Conservation (phyloP, 2,888 invertebrate genomes). For the Cryptus armator region DNA sequence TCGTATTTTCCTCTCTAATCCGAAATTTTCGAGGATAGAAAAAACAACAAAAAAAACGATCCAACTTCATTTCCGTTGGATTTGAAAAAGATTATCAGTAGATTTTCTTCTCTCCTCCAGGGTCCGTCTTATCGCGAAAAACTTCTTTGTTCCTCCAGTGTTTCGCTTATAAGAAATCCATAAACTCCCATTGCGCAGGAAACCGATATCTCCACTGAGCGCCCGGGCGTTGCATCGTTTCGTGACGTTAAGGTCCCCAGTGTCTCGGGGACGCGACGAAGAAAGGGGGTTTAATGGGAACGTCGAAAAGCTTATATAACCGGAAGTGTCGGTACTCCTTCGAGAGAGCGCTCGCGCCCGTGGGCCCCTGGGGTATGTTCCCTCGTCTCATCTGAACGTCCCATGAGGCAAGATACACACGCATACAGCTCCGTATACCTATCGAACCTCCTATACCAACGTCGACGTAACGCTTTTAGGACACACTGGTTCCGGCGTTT, state of each 20-base stretch:
- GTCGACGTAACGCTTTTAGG: conserved; percentile 33
- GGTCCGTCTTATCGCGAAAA: background rate
- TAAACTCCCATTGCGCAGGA: conserved; percentile 14
- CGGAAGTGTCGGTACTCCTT: conserved; percentile 45
- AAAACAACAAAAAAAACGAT: no score
- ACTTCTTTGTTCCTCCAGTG: background rate
- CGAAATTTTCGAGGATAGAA: no score
- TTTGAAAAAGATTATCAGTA: background rate
- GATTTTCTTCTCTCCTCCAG: background rate
- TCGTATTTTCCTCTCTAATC: no score
- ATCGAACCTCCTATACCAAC: background rate
- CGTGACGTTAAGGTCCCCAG: conserved; percentile 25
- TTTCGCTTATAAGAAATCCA: conserved; percentile 15
- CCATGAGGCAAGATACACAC: conserved; percentile 1
- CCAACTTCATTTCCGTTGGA: background rate
- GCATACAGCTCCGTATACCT: background rate
- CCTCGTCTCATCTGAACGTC: background rate
- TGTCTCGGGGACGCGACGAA: conserved; percentile 16
- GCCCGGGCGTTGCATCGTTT: conserved; percentile 8
- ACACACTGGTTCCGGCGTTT: conserved; percentile 36
- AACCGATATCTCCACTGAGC: conserved; percentile 30
- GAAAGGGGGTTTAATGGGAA: conserved; percentile 49
- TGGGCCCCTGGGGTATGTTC: conserved; percentile 18
- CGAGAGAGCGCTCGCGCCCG: conserved; percentile 7
- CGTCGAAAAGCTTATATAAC: conserved; percentile 56